Base-by-base conservation (phyloP, 2,888 invertebrate species). In the Xanthorhoe spadicearia region DNA sequence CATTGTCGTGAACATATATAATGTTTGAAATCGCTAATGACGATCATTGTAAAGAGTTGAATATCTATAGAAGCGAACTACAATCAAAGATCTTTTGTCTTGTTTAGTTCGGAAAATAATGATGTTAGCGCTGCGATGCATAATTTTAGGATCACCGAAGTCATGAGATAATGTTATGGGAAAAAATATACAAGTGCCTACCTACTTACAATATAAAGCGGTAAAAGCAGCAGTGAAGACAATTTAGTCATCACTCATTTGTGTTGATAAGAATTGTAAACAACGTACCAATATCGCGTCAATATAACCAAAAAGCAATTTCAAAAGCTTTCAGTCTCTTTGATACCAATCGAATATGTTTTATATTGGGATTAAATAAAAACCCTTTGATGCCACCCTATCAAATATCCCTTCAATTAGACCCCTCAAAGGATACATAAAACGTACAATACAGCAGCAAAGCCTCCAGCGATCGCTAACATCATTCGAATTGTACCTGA, bases 381-480 rank as follows among this genome's bases (percentile, higher is more conserved):
- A 67, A 28, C 64, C 59, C 60, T 71, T 72, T 70, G 62, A 74
- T 69, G 65, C 59, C 55, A 53, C 46, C 56, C 59, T 61, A 69
- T 69, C 68, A 61, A 71, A 73, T 61, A 71, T 68, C 70, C 67
- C 64, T 66, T 68, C 70, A 68, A 68, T 70, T 66, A 66, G 19
- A 56, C 61, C 53, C 65, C 49, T 58, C 60, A 71, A 71, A 74
- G 66, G 64, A 54, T 60, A 60, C 50, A 68, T 63, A 70, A 68
- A 71, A 72, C 63, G 54, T 49, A 64, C 64, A 61, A 72, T 64
- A 53, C 68, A 54, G 72, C 63, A 69, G 69, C 68, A 61, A 52
- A 70, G 69, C 72, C 74, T 61, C 65, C 38, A 64, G 72, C 74
- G 68, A 64, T 74, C 62, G 43, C 69, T 64, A 66, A 70, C 68